Conservation (phyloP, 2,113 vertebrate genomes). For the Myotis lucifugus region DNA sequence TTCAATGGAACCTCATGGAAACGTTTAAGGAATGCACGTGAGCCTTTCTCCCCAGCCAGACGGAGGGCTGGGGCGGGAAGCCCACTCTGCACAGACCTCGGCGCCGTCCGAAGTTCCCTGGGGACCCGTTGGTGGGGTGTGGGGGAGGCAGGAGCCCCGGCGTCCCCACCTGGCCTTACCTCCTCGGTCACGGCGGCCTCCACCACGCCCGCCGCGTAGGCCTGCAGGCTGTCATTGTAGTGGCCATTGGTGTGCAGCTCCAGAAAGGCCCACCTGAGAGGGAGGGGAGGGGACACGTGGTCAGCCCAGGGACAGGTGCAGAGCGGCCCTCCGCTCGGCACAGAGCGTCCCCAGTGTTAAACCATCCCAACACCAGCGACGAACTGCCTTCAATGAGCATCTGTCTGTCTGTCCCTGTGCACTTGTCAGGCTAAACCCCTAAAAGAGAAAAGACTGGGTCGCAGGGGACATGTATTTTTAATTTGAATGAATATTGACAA, state of each 20-base stretch:
- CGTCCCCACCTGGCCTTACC: conserved; percentile 78
- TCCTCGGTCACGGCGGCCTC: conserved; percentile 91
- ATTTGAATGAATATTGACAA: neutral
- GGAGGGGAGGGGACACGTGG: neutral
- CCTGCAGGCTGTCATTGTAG: conserved; percentile 94
- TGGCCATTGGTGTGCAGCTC: conserved; percentile 87
- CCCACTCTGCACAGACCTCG: accelerated
- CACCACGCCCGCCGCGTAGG: conserved; percentile 92
- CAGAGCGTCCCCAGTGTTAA: accelerated
- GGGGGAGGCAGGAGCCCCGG: neutral
- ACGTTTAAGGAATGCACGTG: neutral
- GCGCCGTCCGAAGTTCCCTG: neutral
- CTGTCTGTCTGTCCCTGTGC: neutral
- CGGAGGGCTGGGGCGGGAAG: neutral
- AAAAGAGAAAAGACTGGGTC: neutral
- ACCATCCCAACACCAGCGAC: accelerated
- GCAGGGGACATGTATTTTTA: neutral
- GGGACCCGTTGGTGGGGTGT: accelerated
- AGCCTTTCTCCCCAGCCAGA: neutral
- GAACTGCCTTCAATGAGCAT: neutral
- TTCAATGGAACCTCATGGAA: neutral
- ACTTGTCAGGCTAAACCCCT: neutral
- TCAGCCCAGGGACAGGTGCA: accelerated
- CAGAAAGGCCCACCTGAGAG: conserved; percentile 92
- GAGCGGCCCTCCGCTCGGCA: neutral